Base-by-base conservation (phyloP, 1,140 invertebrate genomes). In the Zaprionus camerounensis region DNA sequence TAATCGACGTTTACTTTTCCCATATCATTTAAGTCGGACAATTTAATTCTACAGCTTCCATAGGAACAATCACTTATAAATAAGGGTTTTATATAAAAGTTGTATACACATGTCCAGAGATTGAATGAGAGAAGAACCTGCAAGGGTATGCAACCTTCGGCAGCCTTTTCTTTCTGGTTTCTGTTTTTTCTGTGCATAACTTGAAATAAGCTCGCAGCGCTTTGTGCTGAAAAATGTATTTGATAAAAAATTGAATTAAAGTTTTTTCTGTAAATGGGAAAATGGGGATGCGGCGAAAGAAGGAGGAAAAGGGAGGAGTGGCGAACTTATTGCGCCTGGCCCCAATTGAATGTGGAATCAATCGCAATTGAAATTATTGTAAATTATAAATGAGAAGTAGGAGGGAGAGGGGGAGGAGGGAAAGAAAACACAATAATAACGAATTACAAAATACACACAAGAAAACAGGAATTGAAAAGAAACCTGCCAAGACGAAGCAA, bases 301-400 rank as follows among this genome's bases (percentile, higher is more conserved):
- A 3, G 31, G 11, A 0, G 22, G 6, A 15, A 38, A 65, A 24
- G 24, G 15, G 26, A 9, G 12, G 6, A 12, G 5, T 4, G 17
- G 7, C 7, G 15, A n/a, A 41, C 15, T 41, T 56, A n/a, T 41
- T 28, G 26, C 7, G 26, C 22, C 34, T 53, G 31, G 31, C 31
- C 20, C 13, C 9, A 20, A 71, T 64, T 64, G 22, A 51, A 59
- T 72, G 34, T 4, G 44, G 61, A 62, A 62, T 69, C 46, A 62
- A 69, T 74, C 46, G 36, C 20, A 44, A 34, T 31, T 58, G 24
- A 63, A n/a, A 58, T 68, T 69, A 55, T 69, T 62, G 20, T 71
- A 49, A 70, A 71, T 70, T 41, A 75, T 71, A 75, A 75, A 75
- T 75, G 49, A 34, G 65, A 5, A 61, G 20, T 1, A 59, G 22